phyloP scores from a whole-genome alignment of 2,888 invertebrate species.

The Hymenopus coronatus region DNA sequence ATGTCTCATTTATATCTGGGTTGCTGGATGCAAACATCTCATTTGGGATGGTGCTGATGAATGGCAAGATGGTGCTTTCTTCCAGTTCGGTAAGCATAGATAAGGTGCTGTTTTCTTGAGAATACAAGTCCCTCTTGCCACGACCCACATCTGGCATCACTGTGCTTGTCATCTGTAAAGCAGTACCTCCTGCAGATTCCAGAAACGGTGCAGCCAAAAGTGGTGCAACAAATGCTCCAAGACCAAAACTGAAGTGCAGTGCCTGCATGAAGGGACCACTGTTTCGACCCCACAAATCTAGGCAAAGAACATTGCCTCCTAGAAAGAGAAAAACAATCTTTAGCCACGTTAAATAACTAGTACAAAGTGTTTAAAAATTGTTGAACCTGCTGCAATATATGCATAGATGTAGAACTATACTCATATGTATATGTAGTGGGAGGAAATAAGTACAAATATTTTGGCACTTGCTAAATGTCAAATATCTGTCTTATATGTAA shows the following conservation, averaged over 20 bases:
- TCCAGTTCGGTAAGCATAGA: not conserved
- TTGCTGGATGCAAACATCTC: not conserved
- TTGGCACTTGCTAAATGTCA: no score
- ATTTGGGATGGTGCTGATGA: not conserved
- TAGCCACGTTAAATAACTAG: no score
- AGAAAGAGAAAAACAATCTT: not conserved
- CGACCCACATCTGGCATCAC: not conserved
- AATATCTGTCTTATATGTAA: no score
- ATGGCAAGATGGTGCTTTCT: not conserved
- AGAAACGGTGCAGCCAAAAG: conserved; percentile 47
- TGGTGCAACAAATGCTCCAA: conserved; percentile 50
- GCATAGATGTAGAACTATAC: no score
- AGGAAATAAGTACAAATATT: no score
- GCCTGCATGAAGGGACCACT: conserved; percentile 49
- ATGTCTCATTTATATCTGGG: not conserved
- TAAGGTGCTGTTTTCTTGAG: not conserved
- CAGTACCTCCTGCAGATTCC: conserved; percentile 13
- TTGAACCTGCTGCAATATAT: no score
- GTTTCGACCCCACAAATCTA: conserved; percentile 41
- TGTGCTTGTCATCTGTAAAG: not conserved
- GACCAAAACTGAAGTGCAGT: conserved; percentile 48
- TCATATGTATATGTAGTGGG: no score
- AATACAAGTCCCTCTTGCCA: not conserved
- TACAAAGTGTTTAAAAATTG: no score
- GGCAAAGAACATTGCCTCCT: conserved; percentile 49